phyloP scores from a whole-genome alignment of 2,797 vertebrate species.

The Simalia tracyae region DNA sequence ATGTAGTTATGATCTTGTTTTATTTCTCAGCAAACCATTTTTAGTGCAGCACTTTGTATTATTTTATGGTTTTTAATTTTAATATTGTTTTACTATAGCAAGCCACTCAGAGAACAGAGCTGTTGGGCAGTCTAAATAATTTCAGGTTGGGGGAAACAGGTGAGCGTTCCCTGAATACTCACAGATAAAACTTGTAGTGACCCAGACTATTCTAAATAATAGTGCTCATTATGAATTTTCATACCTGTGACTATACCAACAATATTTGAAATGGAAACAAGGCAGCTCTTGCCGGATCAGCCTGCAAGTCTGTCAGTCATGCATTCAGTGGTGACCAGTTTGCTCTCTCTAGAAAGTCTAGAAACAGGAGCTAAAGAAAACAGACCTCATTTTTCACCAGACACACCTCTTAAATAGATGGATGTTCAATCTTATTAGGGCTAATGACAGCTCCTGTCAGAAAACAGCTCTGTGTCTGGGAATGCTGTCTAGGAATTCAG shows the following conservation, averaged over 20 bases:
- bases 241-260: background rate
- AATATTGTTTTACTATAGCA: background rate
- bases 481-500: no score
- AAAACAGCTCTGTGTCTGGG: no score
- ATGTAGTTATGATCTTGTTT: background rate
- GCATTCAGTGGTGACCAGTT: no score
- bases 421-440: background rate
- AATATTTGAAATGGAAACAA: background rate
- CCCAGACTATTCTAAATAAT: background rate
- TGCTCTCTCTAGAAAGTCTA: background rate
- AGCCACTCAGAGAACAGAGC: background rate
- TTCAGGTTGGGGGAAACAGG: background rate
- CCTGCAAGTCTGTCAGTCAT: background rate
- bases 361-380: background rate
- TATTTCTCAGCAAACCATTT: background rate
- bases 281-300: background rate
- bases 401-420: background rate
- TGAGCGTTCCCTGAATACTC: background rate
- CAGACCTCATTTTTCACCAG: background rate
- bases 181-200: background rate
- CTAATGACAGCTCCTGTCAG: no score
- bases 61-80: background rate
- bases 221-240: background rate
- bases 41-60: background rate
- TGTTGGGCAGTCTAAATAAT: background rate